phyloP scores from a whole-genome alignment of 2,797 vertebrate genomes.

The Sternotherus odoratus region DNA sequence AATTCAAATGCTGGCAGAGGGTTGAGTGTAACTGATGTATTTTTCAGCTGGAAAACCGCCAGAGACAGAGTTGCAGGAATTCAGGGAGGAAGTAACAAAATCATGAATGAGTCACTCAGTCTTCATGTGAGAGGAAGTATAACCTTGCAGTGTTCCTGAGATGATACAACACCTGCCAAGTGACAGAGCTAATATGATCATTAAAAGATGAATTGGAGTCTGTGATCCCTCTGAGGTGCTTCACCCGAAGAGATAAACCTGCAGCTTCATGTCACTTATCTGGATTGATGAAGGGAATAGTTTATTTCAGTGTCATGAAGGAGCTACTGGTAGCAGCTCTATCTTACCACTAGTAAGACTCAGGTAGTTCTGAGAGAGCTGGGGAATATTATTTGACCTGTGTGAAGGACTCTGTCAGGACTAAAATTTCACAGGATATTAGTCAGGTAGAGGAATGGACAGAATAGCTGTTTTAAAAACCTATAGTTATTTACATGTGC shows the following conservation, averaged over 20 bases:
- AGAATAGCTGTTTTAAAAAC: background rate
- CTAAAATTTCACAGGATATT: background rate
- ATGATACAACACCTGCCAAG: constrained; percentile 22
- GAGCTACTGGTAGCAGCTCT: background rate
- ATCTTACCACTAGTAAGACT: background rate
- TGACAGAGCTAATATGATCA: constrained; percentile 25
- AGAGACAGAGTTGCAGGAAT: background rate
- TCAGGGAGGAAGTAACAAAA: constrained; percentile 34
- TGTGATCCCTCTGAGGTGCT: constrained; percentile 17
- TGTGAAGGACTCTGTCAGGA: background rate
- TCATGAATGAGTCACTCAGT: constrained; percentile 26
- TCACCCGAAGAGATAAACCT: constrained; percentile 29
- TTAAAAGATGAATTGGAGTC: constrained; percentile 43
- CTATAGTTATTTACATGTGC: background rate
- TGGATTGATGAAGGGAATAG: constrained; percentile 20
- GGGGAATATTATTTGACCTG: background rate
- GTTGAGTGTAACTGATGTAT: constrained; percentile 46
- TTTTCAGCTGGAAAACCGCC: constrained; percentile 52
- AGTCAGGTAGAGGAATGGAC: background rate
- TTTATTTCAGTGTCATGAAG: background rate
- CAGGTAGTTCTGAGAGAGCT: background rate
- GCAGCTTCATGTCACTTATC: constrained; percentile 34
- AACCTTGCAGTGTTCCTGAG: background rate
- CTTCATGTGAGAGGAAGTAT: constrained; percentile 54
- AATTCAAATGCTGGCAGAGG: constrained; percentile 10